These are phyloP conservation scores for Cephus spinipes DNA, from an alignment of 2,888 invertebrate species.

Conservation along the genomic window DNA sequence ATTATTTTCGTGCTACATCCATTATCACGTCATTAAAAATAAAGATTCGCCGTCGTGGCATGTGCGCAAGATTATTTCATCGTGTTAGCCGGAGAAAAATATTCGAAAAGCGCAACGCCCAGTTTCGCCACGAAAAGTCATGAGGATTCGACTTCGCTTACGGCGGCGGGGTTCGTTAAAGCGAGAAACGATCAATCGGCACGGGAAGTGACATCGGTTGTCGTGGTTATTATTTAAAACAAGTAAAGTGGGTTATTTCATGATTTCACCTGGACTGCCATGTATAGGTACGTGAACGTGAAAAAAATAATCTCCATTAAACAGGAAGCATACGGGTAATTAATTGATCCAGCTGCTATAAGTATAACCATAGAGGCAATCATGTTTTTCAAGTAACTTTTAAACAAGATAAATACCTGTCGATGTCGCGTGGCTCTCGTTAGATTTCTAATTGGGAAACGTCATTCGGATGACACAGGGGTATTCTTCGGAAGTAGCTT, in stretches of 20 bases:
- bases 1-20: not conserved
- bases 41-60: not conserved
- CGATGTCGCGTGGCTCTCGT: not conserved
- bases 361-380: not conserved
- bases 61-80: not conserved
- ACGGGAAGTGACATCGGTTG: not conserved
- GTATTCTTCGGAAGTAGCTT: not conserved
- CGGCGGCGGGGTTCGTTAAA: not conserved
- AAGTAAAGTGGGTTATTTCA: not conserved
- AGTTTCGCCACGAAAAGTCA: not conserved
- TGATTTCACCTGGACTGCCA: not conserved
- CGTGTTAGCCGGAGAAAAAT: not conserved
- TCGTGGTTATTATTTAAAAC: not conserved
- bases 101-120: not conserved
- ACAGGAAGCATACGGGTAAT: slow-evolving; percentile 23
- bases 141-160: not conserved
- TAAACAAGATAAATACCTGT: not conserved
- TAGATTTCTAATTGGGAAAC: not conserved
- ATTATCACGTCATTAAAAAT: not conserved
- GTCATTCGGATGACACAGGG: not conserved
- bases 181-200: not conserved
- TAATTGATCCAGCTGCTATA: slow-evolving; percentile 20
- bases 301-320: not conserved
- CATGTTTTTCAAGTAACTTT: not conserved
- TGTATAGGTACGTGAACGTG: not conserved